phyloP scores from a whole-genome alignment of 2,888 invertebrate genomes.

The Euplexia lucipara region DNA sequence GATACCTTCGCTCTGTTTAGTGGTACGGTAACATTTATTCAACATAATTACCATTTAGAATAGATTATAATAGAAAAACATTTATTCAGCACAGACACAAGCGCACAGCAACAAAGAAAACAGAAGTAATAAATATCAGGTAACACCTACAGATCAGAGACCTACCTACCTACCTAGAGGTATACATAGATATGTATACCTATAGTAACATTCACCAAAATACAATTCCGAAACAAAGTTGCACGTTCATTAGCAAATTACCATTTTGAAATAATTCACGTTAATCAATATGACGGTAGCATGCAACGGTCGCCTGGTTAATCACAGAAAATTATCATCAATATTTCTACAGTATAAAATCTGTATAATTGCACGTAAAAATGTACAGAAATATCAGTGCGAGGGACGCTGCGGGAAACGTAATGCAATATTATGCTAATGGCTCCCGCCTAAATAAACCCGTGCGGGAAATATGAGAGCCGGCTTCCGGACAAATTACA shows the following conservation, averaged over 20 bases:
- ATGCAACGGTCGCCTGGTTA: slow-evolving; percentile 35
- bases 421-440: slow-evolving; percentile 86
- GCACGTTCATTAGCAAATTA: slow-evolving; percentile 47
- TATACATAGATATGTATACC: too few species aligned
- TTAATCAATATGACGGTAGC: slow-evolving; percentile 35
- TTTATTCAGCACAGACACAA: too few species aligned
- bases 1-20: too few species aligned
- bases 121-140: too few species aligned
- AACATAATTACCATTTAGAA: too few species aligned
- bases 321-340: slow-evolving; percentile 51
- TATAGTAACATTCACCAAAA: slow-evolving; percentile 16
- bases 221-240: slow-evolving; percentile 24
- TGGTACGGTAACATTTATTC: too few species aligned
- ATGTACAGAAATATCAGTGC: slow-evolving; percentile 59
- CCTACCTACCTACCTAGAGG: background rate
- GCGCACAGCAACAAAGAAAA: too few species aligned
- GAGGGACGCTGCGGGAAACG: slow-evolving; percentile 66
- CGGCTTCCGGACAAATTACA: slow-evolving; percentile 81
- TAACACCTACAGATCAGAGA: background rate
- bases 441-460: slow-evolving; percentile 81
- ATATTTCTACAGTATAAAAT: slow-evolving; percentile 56
- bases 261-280: slow-evolving; percentile 51
- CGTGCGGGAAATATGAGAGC: slow-evolving; percentile 82
- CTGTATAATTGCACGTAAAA: slow-evolving; percentile 57
- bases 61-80: too few species aligned